A percentile compares a stretch with the other conserved stretches of the same genome.
Evolutionary conservation across 2,888 invertebrate genomes (phyloP).

Genomic region (Cheilosia impressa): DNA sequence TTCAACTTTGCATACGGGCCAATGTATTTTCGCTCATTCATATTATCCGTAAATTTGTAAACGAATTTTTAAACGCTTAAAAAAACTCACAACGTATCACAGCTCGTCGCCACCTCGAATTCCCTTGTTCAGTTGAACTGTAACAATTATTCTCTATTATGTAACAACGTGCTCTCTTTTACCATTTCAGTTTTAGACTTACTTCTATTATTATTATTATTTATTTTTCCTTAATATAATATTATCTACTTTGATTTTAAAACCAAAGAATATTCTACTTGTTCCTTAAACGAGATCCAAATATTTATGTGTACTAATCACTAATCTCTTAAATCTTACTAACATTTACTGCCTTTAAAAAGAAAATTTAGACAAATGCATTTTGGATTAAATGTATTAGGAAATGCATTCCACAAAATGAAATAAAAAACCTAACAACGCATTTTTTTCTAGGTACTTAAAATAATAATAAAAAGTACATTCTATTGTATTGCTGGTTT

Average conservation of each 20-base stretch:
- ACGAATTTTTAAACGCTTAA: no score
- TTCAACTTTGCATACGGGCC: no score
- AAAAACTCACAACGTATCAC: no score
- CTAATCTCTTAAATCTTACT: slow-evolving; percentile 31
- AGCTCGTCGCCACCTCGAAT: no score
- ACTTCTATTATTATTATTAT: background rate
- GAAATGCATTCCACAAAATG: slow-evolving; percentile 58
- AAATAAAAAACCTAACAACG: slow-evolving; percentile 22
- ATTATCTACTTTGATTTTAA: slow-evolving; percentile 16
- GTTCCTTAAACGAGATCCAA: slow-evolving; percentile 49
- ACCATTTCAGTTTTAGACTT: background rate
- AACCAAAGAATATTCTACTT: slow-evolving; percentile 57
- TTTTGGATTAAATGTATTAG: slow-evolving; percentile 43
- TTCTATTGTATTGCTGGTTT: slow-evolving; percentile 54
- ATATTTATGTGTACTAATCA: slow-evolving; percentile 13
- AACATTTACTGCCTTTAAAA: slow-evolving; percentile 66
- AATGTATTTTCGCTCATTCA: no score
- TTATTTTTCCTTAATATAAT: background rate
- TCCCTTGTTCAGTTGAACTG: no score
- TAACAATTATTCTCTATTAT: background rate
- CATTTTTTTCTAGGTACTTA: slow-evolving; percentile 6
- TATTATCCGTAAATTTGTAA: no score
- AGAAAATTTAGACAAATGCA: slow-evolving; percentile 18
- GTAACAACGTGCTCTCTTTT: background rate
- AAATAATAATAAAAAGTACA: slow-evolving; percentile 10